phyloP scores from a whole-genome alignment of 1,140 invertebrate species.

The Bradysia coprophila region DNA sequence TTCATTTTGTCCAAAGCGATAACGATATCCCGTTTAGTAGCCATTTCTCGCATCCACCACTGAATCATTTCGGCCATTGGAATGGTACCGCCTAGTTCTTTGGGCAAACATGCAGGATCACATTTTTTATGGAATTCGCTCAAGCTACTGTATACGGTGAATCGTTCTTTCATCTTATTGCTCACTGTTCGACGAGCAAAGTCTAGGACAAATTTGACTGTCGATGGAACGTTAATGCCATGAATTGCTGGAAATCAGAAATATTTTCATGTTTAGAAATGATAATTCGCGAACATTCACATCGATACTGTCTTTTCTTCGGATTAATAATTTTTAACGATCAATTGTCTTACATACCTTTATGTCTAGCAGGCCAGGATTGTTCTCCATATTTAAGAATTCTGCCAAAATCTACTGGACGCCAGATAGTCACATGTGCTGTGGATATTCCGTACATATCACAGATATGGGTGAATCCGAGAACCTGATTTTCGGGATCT shows the following conservation, averaged over 20 bases:
- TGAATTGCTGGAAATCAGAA: too few species aligned
- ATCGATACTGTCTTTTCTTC: too few species aligned
- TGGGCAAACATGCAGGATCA: slow-evolving; percentile 46
- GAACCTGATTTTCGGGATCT: slow-evolving; percentile 49
- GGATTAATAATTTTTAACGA: too few species aligned
- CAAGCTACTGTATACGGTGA: slow-evolving; percentile 40
- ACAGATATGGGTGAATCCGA: slow-evolving; percentile 46
- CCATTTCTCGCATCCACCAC: slow-evolving; percentile 39
- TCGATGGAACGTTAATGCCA: slow-evolving; percentile 43
- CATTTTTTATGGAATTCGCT: slow-evolving; percentile 40
- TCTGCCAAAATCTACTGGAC: slow-evolving; percentile 41
- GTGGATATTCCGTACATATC: slow-evolving; percentile 35
- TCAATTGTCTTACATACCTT: too few species aligned
- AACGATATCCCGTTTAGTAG: slow-evolving; percentile 37
- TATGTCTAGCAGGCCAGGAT: slow-evolving; percentile 58
- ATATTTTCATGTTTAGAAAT: too few species aligned
- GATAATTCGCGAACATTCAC: too few species aligned
- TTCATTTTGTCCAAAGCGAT: slow-evolving; percentile 49
- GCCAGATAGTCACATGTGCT: slow-evolving; percentile 42
- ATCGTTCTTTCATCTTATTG: slow-evolving; percentile 44
- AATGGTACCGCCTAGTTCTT: slow-evolving; percentile 54
- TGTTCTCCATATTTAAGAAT: slow-evolving; percentile 56
- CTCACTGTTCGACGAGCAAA: slow-evolving; percentile 46
- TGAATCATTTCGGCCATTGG: slow-evolving; percentile 58
- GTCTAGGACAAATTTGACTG: slow-evolving; percentile 49